Percentiles rank a stretch among this genome's conserved stretches.
These are phyloP conservation scores for Dione vanillae DNA, from an alignment of 2,888 invertebrate genomes.

Conservation along the genomic window DNA sequence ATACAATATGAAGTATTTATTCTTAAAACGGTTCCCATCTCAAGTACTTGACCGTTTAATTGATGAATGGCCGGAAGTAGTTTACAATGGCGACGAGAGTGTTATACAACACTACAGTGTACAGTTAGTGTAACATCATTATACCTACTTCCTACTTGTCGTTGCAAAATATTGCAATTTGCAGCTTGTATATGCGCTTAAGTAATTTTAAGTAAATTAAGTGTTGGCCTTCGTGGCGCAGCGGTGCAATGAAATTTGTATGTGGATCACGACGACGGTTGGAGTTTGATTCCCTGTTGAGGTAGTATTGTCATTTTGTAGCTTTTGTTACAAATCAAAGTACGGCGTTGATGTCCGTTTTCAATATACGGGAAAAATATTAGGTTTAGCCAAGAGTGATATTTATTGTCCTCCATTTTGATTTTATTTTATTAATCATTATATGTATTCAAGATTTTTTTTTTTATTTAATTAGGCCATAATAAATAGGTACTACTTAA, in stretches of 20 bases:
- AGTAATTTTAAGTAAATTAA: neutral
- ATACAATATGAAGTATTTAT: neutral
- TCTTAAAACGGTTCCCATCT: neutral
- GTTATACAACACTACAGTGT: conserved; percentile 24
- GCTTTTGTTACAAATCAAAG: neutral
- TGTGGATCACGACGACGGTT: neutral
- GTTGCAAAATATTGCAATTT: conserved; percentile 29
- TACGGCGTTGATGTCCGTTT: neutral
- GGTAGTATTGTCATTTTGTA: neutral
- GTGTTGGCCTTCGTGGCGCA: neutral
- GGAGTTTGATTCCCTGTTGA: neutral
- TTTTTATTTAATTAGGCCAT: no score
- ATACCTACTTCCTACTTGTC: conserved; percentile 27
- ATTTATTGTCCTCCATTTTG: no score
- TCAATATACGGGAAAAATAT: no score
- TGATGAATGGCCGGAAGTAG: conserved; percentile 32
- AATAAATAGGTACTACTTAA: no score
- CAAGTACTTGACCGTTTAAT: conserved; percentile 25
- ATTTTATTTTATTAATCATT: no score
- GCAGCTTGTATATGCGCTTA: neutral
- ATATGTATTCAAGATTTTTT: no score
- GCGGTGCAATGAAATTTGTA: neutral
- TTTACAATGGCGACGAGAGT: conserved; percentile 27
- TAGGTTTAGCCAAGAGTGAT: no score
- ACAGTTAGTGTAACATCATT: conserved; percentile 30